Base-by-base conservation (phyloP, 1,140 invertebrate species). In the Galleria mellonella region DNA sequence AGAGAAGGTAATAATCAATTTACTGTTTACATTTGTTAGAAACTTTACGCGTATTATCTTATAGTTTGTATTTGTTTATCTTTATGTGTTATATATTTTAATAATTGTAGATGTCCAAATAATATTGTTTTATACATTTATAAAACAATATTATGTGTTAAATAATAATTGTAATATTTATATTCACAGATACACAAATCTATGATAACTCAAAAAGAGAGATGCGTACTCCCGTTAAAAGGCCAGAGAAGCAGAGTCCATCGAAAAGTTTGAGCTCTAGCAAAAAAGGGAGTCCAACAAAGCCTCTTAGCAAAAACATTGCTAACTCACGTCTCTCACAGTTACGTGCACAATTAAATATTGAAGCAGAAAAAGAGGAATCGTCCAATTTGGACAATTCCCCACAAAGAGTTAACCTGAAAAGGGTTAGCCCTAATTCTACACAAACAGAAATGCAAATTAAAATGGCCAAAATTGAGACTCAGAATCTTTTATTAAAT, bases 251-350 rank as follows among this genome's bases (percentile, higher is more conserved):
- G 28, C 27, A 38, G 31, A 37, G 29, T 38, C 31, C 46, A 32
- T 11, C 38, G 2, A 49, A 33, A 17, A 9, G 23, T 7, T 9
- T 9, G 31, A 32, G 38, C 5, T 14, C 32, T 4, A 38, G 11
- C 14, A 43, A 35, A 33, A 47, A 44, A 29, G 14, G 44, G 9
- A 61, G 31, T 9, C 45, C 51, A 15, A 43, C 62, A 31, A 28
- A 48, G 12, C 57, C 57, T 9, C 43, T 44, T 9, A 45, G 41
- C 9, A 72, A 70, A 32, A 81, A 78, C 38, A 40, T 60, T 43
- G 78, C 78, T 14, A 83, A 63, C 17, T 42, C 58, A 27, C 70
- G 78, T 48, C 51, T 83, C 3, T 56, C 74, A 13, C 56, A 75
- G 29, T 41, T 83, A 7, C 55, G 72, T 35, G 41, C 47, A 3